A percentile compares a stretch with the other conserved stretches of the same genome.
These are phyloP conservation scores for Paratilapia polleni DNA, from an alignment of 2,113 vertebrate genomes.

Conservation along the genomic window DNA sequence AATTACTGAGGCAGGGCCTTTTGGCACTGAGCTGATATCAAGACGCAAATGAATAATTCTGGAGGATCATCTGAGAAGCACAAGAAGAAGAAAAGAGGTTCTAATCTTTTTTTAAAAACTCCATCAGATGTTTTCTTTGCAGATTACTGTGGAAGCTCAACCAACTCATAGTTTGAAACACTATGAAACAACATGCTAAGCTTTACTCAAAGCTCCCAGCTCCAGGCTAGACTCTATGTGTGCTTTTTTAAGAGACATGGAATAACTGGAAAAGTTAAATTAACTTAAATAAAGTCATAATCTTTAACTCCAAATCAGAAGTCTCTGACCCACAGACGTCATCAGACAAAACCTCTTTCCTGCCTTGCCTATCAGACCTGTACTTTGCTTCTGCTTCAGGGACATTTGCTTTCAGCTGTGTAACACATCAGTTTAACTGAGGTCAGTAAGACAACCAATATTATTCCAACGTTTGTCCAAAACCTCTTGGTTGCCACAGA, in stretches of 20 bases:
- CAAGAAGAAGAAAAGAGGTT: not conserved
- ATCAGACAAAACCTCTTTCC: not conserved
- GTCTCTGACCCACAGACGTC: not conserved
- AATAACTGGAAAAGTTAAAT: no score
- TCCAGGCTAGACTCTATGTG: not conserved
- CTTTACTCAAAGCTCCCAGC: not conserved
- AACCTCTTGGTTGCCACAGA: not conserved
- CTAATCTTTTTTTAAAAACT: not conserved
- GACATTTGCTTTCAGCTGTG: not conserved
- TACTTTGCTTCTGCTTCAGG: not conserved
- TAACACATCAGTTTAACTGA: not conserved
- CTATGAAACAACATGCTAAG: not conserved
- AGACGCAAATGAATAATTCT: constrained; percentile 44
- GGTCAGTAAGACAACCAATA: not conserved
- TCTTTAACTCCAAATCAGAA: no score
- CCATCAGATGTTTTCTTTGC: not conserved
- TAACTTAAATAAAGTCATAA: no score
- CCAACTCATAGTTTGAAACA: not conserved
- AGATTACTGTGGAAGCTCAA: not conserved
- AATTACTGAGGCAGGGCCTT: constrained; percentile 73
- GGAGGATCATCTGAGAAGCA: constrained; percentile 15
- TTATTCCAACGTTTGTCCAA: not conserved
- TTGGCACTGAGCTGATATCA: constrained; percentile 40
- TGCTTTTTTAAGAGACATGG: no score
- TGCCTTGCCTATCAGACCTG: not conserved